phyloP scores from a whole-genome alignment of 1,140 invertebrate species.

The Tetramorium alpestre region DNA sequence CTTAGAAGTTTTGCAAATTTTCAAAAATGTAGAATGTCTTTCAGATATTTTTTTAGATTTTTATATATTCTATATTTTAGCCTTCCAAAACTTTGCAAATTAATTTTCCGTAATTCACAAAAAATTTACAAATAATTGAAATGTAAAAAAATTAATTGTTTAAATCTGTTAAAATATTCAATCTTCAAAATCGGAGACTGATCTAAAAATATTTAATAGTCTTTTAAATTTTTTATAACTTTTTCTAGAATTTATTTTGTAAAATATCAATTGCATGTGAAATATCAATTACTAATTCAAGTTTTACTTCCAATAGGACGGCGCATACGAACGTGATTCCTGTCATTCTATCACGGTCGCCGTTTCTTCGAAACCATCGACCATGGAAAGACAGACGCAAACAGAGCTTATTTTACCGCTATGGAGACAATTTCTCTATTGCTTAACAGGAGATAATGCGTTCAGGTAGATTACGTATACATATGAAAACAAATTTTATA shows the following conservation, averaged over 20 bases:
- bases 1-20: background rate
- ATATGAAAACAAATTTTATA: background rate
- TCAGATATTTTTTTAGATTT: background rate
- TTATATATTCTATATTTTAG: background rate
- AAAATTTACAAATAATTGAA: background rate
- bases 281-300: background rate
- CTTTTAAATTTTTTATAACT: background rate
- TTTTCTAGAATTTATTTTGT: background rate
- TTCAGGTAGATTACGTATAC: conserved; percentile 86
- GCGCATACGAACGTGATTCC: conserved; percentile 79
- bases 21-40: background rate
- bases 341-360: conserved; percentile 76
- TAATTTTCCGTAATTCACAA: background rate
- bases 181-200: background rate
- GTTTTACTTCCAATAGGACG: conserved; percentile 80
- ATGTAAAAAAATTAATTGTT: background rate
- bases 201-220: background rate
- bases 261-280: background rate
- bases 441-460: conserved; percentile 91
- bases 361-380: conserved; percentile 84
- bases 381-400: conserved; percentile 93
- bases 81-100: background rate
- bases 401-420: conserved; percentile 90
- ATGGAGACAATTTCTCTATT: conserved; percentile 92
- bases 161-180: background rate